A percentile compares a stretch with the other conserved stretches of the same genome.
phyloP scores from a whole-genome alignment of 2,113 vertebrate species.

The Carassius gibelio region DNA sequence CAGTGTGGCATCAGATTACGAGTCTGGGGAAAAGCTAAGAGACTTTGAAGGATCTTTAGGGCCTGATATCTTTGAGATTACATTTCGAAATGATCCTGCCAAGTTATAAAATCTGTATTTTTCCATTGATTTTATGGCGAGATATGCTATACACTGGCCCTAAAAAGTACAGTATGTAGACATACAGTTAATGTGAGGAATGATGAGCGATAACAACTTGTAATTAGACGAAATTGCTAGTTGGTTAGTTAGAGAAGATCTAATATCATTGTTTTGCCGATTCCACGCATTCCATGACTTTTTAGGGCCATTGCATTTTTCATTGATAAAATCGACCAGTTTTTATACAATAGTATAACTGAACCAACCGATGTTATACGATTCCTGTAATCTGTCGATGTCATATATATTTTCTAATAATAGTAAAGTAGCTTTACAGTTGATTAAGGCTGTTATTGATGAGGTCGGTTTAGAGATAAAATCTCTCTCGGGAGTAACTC shows the following conservation, averaged over 20 bases:
- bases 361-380: background rate
- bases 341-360: background rate
- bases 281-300: background rate
- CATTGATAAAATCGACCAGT: background rate
- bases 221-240: background rate
- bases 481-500: constrained; percentile 34
- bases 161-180: constrained; percentile 2
- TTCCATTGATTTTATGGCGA: constrained; percentile 32
- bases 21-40: constrained; percentile 31
- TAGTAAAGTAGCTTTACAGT: constrained; percentile 14
- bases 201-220: background rate
- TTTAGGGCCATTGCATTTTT: background rate
- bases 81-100: constrained; percentile 35
- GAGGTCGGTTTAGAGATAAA: constrained; percentile 26
- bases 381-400: background rate
- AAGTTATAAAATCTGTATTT: constrained; percentile 26
- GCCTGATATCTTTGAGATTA: constrained; percentile 25
- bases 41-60: constrained; percentile 18
- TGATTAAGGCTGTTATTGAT: constrained; percentile 49
- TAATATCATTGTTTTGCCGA: background rate
- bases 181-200: background rate
- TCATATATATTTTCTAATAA: background rate
- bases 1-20: constrained; percentile 1
- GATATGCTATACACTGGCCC: constrained; percentile 14
- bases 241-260: background rate